phyloP scores from a whole-genome alignment of 2,888 invertebrate genomes.

The Lepidochrysops patricia region DNA sequence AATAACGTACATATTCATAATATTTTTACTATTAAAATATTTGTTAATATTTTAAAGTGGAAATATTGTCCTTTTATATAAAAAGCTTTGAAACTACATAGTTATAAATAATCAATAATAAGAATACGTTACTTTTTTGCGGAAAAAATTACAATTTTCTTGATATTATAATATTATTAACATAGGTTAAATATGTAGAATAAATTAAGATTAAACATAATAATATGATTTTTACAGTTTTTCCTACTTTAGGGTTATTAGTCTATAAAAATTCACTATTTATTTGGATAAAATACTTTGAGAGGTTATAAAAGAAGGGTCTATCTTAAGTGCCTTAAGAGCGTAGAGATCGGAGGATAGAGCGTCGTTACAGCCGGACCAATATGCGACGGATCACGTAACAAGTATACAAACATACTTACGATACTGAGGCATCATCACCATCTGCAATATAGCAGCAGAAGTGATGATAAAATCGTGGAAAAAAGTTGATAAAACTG shows the following conservation, averaged over 20 bases:
- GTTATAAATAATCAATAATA: too few relatives aligned
- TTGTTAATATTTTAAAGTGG: too few relatives aligned
- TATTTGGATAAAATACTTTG: background rate
- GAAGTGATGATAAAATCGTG: background rate
- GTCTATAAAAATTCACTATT: background rate
- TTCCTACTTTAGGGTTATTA: background rate
- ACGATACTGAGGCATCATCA: background rate
- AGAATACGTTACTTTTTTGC: too few relatives aligned
- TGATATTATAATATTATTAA: too few relatives aligned
- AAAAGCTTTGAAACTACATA: too few relatives aligned
- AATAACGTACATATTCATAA: background rate
- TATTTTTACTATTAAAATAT: background rate
- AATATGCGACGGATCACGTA: background rate
- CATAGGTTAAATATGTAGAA: too few relatives aligned
- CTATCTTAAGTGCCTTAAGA: conserved; percentile 7
- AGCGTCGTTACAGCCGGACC: background rate
- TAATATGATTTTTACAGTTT: too few relatives aligned
- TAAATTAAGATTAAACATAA: too few relatives aligned
- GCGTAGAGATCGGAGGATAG: background rate
- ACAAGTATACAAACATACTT: background rate
- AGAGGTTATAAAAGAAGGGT: background rate
- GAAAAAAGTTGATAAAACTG: too few relatives aligned
- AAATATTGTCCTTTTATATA: too few relatives aligned
- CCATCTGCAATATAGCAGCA: background rate
- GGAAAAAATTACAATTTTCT: too few relatives aligned